These are phyloP conservation scores for Papilio xuthus DNA, from an alignment of 1,140 invertebrate genomes.

Conservation along the genomic window DNA sequence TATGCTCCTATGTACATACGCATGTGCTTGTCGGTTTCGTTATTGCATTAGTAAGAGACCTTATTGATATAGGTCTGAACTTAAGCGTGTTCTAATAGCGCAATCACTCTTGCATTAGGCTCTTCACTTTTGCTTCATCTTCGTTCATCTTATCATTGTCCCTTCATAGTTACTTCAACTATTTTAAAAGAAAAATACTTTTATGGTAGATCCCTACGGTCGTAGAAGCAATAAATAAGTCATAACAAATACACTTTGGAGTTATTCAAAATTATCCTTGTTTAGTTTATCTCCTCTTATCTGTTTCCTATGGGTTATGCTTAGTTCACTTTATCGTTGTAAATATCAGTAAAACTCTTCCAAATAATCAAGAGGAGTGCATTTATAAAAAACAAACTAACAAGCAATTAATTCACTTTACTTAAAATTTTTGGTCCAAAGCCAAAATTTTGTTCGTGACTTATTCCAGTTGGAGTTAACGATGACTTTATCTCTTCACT, in stretches of 20 bases:
- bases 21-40: background rate
- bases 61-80: background rate
- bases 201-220: too few relatives aligned
- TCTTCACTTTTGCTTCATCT: too few relatives aligned
- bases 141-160: background rate
- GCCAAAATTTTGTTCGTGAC: background rate
- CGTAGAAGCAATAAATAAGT: background rate
- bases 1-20: background rate
- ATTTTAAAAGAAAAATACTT: too few relatives aligned
- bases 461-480: background rate
- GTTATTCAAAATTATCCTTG: too few relatives aligned
- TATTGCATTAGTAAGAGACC: background rate
- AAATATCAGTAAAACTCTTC: background rate
- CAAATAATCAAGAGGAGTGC: constrained; percentile 1
- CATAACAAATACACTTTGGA: background rate
- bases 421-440: background rate
- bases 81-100: background rate
- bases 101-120: background rate
- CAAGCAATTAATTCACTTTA: constrained; percentile 10
- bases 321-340: background rate
- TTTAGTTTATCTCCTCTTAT: too few relatives aligned
- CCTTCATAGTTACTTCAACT: background rate
- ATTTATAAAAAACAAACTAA: constrained; percentile 7
- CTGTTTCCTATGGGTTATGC: background rate
- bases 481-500: background rate